Percentiles rank a stretch among this genome's conserved stretches.
These are phyloP conservation scores for Dolichopus griseipennis DNA, from an alignment of 2,888 invertebrate genomes.

Conservation along the genomic window DNA sequence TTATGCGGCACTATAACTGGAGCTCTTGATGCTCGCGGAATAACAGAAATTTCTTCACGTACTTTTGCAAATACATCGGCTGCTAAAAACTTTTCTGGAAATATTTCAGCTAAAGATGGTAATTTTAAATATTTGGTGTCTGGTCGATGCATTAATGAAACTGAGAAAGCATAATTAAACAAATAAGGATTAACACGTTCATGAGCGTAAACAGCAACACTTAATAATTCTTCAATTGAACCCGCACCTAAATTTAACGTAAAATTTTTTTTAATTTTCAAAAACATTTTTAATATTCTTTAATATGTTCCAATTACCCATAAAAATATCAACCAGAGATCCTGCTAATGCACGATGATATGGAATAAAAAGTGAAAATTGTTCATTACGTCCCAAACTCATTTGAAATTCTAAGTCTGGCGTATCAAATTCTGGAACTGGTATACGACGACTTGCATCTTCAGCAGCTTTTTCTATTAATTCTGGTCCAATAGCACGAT, in stretches of 20 bases:
- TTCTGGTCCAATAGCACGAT: slow-evolving; percentile 44
- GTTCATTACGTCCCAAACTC: slow-evolving; percentile 53
- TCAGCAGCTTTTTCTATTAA: slow-evolving; percentile 52
- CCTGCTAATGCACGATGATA: slow-evolving; percentile 57
- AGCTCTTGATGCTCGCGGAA: slow-evolving; percentile 31
- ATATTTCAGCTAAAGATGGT: slow-evolving; percentile 61
- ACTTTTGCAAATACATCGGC: slow-evolving; percentile 56
- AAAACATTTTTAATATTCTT: neutral
- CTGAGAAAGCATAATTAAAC: slow-evolving; percentile 64
- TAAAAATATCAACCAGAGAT: slow-evolving; percentile 58
- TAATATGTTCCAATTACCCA: slow-evolving; percentile 32
- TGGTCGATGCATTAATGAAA: slow-evolving; percentile 53
- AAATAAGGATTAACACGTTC: slow-evolving; percentile 64
- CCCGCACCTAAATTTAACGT: slow-evolving; percentile 37
- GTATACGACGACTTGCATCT: slow-evolving; percentile 46
- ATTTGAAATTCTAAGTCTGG: slow-evolving; percentile 56
- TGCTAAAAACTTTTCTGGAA: slow-evolving; percentile 71
- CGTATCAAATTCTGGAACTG: slow-evolving; percentile 52
- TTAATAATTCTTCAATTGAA: slow-evolving; percentile 7
- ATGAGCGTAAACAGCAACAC: slow-evolving; percentile 28
- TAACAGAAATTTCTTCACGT: slow-evolving; percentile 54
- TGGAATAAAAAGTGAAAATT: slow-evolving; percentile 65
- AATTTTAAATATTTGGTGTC: slow-evolving; percentile 44
- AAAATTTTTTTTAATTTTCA: slow-evolving; percentile 8
- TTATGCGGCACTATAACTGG: slow-evolving; percentile 46